Conservation (phyloP, 2,797 vertebrate genomes). For the Avahi laniger region DNA sequence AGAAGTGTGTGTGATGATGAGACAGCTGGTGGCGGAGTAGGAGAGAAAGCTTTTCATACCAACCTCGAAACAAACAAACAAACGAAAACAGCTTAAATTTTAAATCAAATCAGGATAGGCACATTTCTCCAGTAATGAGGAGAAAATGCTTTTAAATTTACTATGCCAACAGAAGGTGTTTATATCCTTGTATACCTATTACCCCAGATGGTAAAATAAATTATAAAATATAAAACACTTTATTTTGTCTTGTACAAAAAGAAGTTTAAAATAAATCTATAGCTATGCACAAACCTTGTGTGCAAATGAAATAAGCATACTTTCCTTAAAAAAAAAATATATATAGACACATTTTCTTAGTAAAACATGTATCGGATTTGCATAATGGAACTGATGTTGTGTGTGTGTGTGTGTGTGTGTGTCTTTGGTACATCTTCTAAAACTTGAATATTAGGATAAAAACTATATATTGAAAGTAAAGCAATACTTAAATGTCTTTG, state of each 20-base stretch:
- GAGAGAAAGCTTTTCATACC: neutral
- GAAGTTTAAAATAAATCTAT: neutral
- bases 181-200: neutral
- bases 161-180: constrained; percentile 32
- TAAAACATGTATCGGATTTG: neutral
- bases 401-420: neutral
- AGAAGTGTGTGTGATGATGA: fast-evolving
- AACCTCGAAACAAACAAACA: neutral
- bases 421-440: neutral
- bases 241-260: neutral
- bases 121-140: neutral
- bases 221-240: neutral
- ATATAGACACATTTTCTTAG: neutral
- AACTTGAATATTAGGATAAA: neutral
- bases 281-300: neutral
- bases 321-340: neutral
- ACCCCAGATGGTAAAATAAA: constrained; percentile 37
- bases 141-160: constrained; percentile 27
- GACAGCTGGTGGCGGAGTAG: neutral
- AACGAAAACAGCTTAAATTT: neutral
- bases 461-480: neutral
- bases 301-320: neutral
- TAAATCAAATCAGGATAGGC: neutral
- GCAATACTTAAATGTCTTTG: neutral
- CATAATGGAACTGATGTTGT: neutral